phyloP scores from a whole-genome alignment of 1,140 invertebrate species.

The Ceratosolen fusciceps region DNA sequence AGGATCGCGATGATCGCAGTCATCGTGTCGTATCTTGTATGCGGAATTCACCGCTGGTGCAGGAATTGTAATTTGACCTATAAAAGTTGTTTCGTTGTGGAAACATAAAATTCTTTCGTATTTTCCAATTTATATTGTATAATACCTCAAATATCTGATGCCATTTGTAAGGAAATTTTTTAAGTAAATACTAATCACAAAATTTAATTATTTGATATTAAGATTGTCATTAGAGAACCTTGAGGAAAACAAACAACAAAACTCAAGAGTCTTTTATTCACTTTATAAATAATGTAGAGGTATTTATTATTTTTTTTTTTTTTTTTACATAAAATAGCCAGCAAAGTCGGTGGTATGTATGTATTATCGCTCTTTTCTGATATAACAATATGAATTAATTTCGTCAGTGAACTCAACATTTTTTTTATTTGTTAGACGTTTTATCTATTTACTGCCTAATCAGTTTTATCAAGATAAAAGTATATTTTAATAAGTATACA shows the following conservation, averaged over 20 bases:
- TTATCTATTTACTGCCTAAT: constrained; percentile 1
- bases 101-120: neutral
- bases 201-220: neutral
- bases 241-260: neutral
- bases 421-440: neutral
- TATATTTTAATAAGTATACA: neutral
- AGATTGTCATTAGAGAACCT: neutral
- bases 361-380: neutral
- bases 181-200: neutral
- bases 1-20: neutral
- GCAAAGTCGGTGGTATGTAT: neutral
- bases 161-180: constrained; percentile 1
- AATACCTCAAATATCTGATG: neutral
- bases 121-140: neutral
- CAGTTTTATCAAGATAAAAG: neutral
- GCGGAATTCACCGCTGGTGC: neutral
- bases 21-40: too few species aligned
- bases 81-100: constrained; percentile 16
- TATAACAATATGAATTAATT: constrained; percentile 25
- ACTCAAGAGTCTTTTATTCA: too few species aligned
- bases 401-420: neutral
- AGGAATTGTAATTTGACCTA: constrained; percentile 27
- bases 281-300: too few species aligned
- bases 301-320: too few species aligned
- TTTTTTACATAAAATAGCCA: neutral